These are phyloP conservation scores for Gymnocypris eckloni DNA, from an alignment of 2,797 vertebrate genomes.

Conservation along the genomic window DNA sequence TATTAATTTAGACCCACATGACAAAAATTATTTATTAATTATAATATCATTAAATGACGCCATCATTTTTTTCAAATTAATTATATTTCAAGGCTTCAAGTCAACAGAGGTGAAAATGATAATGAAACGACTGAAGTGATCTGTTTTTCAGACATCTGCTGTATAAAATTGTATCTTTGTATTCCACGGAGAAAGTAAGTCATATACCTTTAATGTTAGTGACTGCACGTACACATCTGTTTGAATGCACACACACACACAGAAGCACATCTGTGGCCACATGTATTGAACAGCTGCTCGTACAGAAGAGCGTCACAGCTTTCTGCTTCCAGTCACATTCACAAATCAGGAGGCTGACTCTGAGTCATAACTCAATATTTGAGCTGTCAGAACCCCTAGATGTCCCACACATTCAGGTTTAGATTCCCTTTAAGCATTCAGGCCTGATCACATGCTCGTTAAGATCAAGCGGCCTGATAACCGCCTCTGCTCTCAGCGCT, in stretches of 20 bases:
- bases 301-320: neutral
- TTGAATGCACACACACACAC: neutral
- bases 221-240: neutral
- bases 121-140: neutral
- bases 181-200: neutral
- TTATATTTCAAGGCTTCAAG: neutral
- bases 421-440: slow-evolving; percentile 16
- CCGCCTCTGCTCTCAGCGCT: neutral
- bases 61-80: too few species aligned
- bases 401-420: slow-evolving; percentile 15
- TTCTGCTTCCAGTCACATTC: slow-evolving; percentile 23
- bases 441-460: slow-evolving; percentile 1
- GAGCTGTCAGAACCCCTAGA: neutral
- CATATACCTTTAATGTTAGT: neutral
- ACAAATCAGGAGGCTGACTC: slow-evolving; percentile 21
- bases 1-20: neutral
- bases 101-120: neutral
- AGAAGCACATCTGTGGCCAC: neutral
- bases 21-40: neutral
- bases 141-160: neutral
- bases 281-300: neutral
- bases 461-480: slow-evolving; percentile 43
- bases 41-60: too few species aligned
- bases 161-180: neutral
- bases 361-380: slow-evolving; percentile 5